Percentiles rank a stretch among this genome's conserved stretches.
Conservation (phyloP, 23 tunicate species). For the Clavelina lepadiformis region DNA sequence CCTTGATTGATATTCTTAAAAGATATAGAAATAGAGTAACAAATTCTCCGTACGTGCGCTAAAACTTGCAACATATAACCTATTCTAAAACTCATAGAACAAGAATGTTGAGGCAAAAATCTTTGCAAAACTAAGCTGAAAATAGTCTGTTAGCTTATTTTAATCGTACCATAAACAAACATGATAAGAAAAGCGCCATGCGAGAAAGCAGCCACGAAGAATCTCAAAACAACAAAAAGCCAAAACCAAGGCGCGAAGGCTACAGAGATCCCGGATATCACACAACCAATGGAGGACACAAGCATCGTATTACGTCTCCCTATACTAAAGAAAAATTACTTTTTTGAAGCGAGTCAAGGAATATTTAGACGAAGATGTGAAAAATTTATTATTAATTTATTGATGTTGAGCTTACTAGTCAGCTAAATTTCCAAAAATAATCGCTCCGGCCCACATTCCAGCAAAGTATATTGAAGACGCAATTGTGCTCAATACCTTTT, state of each 20-base stretch:
- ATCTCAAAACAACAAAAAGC: conserved; percentile 52
- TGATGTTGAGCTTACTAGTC: conserved; percentile 24
- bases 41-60: conserved; percentile 36
- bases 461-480: conserved; percentile 57
- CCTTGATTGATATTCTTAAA: too few species aligned
- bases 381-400: too few species aligned
- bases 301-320: conserved; percentile 53
- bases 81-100: conserved; percentile 30
- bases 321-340: conserved; percentile 20
- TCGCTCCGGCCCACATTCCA: conserved; percentile 81
- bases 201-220: conserved; percentile 44
- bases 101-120: conserved; percentile 49
- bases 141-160: too few species aligned
- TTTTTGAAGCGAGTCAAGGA: too few species aligned
- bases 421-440: conserved; percentile 47
- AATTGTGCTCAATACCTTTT: conserved; percentile 34
- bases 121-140: too few species aligned
- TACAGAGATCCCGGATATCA: conserved; percentile 34
- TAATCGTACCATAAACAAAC: conserved; percentile 70
- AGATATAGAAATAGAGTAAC: conserved; percentile 27
- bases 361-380: too few species aligned
- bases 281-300: conserved; percentile 19
- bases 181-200: conserved; percentile 57
- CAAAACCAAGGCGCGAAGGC: conserved; percentile 63
- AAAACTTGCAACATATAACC: conserved; percentile 57